A percentile compares a stretch with the other conserved stretches of the same genome.
phyloP scores from a whole-genome alignment of 2,113 vertebrate species.

The Tetrax tetrax region DNA sequence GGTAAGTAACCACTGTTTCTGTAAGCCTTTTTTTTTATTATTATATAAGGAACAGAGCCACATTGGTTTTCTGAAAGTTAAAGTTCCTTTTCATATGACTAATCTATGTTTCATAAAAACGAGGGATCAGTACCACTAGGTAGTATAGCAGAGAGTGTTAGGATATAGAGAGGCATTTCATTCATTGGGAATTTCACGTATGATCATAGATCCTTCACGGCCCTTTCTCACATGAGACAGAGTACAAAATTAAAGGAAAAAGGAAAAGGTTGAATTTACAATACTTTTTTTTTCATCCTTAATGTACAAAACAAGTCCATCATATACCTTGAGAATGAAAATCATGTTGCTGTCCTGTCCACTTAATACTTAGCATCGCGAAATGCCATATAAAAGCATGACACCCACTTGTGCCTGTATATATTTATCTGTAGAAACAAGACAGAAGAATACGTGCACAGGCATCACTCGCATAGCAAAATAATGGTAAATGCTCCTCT shows the following conservation, averaged over 20 bases:
- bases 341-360: neutral
- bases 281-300: neutral
- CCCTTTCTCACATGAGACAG: neutral
- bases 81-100: neutral
- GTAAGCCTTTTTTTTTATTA: neutral
- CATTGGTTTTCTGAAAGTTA: neutral
- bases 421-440: constrained; percentile 11
- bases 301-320: neutral
- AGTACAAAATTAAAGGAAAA: neutral
- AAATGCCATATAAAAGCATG: constrained; percentile 12
- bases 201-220: neutral
- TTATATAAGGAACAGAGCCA: neutral
- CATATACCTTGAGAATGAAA: neutral
- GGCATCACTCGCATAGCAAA: constrained; percentile 20
- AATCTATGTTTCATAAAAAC: neutral
- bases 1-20: neutral
- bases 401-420: constrained; percentile 1
- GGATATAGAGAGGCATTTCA: neutral
- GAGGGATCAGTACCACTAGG: neutral
- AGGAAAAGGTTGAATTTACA: neutral
- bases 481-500: constrained; percentile 34
- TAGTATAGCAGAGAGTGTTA: neutral
- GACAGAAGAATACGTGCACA: neutral
- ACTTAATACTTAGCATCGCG: neutral
- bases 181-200: neutral